Base-by-base conservation (phyloP, 2,797 vertebrate genomes). In the Ctenopoma kingsleyae region DNA sequence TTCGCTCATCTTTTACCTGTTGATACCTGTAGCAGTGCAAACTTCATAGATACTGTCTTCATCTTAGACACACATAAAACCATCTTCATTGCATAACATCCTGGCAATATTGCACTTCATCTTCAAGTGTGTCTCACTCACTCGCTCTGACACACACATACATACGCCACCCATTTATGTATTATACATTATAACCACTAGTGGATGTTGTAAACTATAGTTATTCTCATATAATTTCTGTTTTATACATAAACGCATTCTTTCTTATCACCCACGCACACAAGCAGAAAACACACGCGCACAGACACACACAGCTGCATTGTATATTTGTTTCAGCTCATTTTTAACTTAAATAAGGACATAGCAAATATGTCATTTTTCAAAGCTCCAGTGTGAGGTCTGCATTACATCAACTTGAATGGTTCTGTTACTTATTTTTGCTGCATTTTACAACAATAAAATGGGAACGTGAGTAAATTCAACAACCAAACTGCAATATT, bases 11-110 rank as follows among this genome's bases (percentile, higher is more conserved):
- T 70, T 71, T 72, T 68, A 79, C 77, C 76, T 65, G 75, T 71
- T 67, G 57, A 80, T 78, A 78, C 85, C 82, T 79, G 80, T 80
- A 78, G 87, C 83, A 92, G 93, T 94, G 88, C 90, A 93, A 93
- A 91, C 87, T 57, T 87, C 76, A 84, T 82, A 84, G 83, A 88
- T 90, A 84, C 81, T 71, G 56, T 76, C 83, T 84, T 59, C 62
- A 85, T 83, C 78, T 84, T 82, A 67, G 65, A 84, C 77, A 83
- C 76, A 84, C 51, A 46, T 83, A 77, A 70, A 90, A 79, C 85
- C 88, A 76, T 85, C 87, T 81, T 85, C 84, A 70, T 93, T 92
- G 92, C 91, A 93, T 93, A 92, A 92, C 90, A 91, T 90, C 89
- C 83, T 80, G 83, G 82, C 89, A 78, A 74, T 92, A 92, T 91